phyloP scores from a whole-genome alignment of 2,113 vertebrate genomes.

The Ceyx melanurus region DNA sequence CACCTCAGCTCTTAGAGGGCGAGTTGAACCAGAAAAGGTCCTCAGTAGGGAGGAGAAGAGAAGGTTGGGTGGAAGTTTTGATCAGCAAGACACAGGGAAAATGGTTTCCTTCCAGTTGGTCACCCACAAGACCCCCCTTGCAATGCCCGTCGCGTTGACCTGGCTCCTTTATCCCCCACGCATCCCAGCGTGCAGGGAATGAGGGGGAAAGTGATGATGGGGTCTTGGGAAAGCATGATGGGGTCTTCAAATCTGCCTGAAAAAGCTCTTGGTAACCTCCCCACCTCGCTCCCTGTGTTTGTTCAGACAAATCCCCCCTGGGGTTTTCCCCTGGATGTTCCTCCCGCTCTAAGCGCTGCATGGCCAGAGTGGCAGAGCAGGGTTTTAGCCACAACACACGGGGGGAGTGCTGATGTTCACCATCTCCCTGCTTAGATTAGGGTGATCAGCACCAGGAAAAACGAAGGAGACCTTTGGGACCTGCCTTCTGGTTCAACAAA shows the following conservation, averaged over 20 bases:
- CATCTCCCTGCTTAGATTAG: background rate
- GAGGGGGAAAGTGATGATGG: too few relatives aligned
- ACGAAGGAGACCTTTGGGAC: background rate
- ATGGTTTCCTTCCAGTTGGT: background rate
- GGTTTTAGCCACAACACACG: background rate
- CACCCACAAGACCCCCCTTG: fast-evolving
- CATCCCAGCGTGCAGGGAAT: background rate
- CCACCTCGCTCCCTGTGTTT: fast-evolving
- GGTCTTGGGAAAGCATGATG: background rate
- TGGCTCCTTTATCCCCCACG: background rate
- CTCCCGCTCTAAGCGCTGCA: background rate
- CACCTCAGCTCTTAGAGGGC: background rate
- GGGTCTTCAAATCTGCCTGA: background rate
- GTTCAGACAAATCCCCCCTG: background rate
- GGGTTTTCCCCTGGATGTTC: background rate
- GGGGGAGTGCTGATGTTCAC: fast-evolving
- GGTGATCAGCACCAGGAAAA: background rate
- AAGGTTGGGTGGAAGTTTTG: background rate
- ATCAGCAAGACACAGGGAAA: fast-evolving
- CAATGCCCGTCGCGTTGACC: fast-evolving
- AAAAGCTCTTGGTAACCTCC: background rate
- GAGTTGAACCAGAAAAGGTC: conserved; percentile 30
- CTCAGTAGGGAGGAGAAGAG: background rate
- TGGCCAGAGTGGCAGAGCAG: background rate
- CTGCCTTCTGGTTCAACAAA: conserved; percentile 7